Base-by-base conservation (phyloP, 1,140 invertebrate species). In the Camponotus floridanus region DNA sequence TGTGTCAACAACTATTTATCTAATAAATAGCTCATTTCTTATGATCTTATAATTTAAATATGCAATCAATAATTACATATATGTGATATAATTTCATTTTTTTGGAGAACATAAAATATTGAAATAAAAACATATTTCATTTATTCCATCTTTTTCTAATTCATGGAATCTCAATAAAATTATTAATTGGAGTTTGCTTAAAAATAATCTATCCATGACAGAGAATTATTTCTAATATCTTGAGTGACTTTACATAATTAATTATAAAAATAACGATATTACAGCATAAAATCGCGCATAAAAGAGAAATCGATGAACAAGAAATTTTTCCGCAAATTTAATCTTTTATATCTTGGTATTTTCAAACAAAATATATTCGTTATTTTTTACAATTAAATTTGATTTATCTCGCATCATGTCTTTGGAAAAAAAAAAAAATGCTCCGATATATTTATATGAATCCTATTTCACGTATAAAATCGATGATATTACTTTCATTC, bases 351-450 rank as follows among this genome's bases (percentile, higher is more conserved):
- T 48, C 13, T 48, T 48, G 13, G 6, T 48, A 48, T 48, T 48
- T 15, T 48, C 13, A 48, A 3, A 15, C 15, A 3, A 45, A 31
- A 11, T 33, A 13, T 8, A 31, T 81, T 11, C 15, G 6, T 59
- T n/a, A 55, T 78, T 84, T 76, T 71, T 85, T 64, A 70, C 62
- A 70, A 48, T 62, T 87, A 84, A 3, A 71, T 45, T 68, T 57
- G 76, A 87, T 83, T 68, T 13, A 9, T 33, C 36, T 15, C 42
- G 42, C 8, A 26, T 61, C 67, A 15, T 8, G 15, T 33, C 5
- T 15, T 1, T 36, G n/a, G 2, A 62, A 64, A 26, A 18, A 9
- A 18, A 26, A 26, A 26, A 26, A 26, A 26, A 26, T 1, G 26
- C 26, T 39, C 8, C 8, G 6, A 1, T 15, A 67, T 67, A 42